These are phyloP conservation scores for Dendroctonus valens DNA, from an alignment of 1,140 invertebrate genomes.

Conservation along the genomic window DNA sequence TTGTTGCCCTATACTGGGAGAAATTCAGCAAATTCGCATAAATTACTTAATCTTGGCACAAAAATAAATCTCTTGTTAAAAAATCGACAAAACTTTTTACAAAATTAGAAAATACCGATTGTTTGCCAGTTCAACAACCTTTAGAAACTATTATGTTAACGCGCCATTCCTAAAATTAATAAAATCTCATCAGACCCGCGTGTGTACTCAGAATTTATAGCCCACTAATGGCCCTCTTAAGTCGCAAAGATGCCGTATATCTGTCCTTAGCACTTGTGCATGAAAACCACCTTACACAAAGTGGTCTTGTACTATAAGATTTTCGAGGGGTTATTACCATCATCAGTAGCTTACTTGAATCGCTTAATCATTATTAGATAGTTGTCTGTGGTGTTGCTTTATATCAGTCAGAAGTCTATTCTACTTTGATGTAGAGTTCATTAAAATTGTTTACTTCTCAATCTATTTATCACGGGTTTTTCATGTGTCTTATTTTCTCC, in stretches of 20 bases:
- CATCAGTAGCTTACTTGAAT: conserved; percentile 3
- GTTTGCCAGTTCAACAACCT: conserved; percentile 20
- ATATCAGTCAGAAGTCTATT: too few relatives aligned
- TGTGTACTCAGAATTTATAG: conserved; percentile 16
- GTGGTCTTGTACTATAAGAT: conserved; percentile 23
- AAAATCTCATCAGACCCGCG: conserved; percentile 29
- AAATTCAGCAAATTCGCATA: too few relatives aligned
- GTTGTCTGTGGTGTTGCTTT: not conserved
- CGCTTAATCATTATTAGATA: conserved; percentile 12
- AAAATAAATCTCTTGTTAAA: too few relatives aligned
- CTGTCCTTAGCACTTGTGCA: conserved; percentile 26
- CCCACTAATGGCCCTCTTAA: conserved; percentile 26
- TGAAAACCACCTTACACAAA: conserved; percentile 29
- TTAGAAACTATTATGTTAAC: conserved; percentile 2
- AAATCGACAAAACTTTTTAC: too few relatives aligned
- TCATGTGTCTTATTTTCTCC: too few relatives aligned
- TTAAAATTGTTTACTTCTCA: too few relatives aligned
- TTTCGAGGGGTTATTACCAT: conserved; percentile 10
- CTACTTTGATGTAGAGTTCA: too few relatives aligned
- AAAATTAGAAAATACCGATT: too few relatives aligned
- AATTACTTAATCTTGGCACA: too few relatives aligned
- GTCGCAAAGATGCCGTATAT: conserved; percentile 26
- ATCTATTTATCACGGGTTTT: too few relatives aligned
- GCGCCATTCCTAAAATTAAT: conserved; percentile 12
- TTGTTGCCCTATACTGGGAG: too few relatives aligned